Base-by-base conservation (phyloP, 2,113 vertebrate genomes). In the Copsychus sechellarum region DNA sequence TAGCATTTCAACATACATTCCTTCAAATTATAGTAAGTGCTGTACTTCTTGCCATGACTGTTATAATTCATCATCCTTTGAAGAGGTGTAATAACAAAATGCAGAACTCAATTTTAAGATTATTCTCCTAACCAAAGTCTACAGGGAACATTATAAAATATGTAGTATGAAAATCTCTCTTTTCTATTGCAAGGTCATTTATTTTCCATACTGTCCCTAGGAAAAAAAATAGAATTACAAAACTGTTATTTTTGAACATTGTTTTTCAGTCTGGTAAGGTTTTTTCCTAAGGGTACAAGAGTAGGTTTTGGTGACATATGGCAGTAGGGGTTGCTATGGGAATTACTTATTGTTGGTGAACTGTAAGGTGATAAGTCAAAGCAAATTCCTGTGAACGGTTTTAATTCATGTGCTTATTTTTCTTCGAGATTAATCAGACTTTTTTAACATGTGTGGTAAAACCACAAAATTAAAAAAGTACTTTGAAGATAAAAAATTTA, bases 301-400 rank as follows among this genome's bases (percentile, higher is more conserved):
- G 34, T 90, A 83, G 47, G 47, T 78, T 95, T 89, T 86, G n/a
- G 64, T 88, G 88, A 84, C 93, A 96, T 95, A 93, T 96, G 93
- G 92, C 81, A 95, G 65, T 72, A 85, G 38, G 15, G 66, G 54
- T 90, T 97, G 71, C 84, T 90, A 16, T 81, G 92, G 89, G 94
- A 97, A 94, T 95, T 90, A 54, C 36, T 86, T 67, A 81, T 92
- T 92, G 42, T 92, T 92, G 72, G 42, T 92, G 76, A 96, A 79
- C 67, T 90, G 67, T 73, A 81, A 81, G 64, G 65, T 93, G 67
- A 96, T 94, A 90, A 84, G 22, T 86, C 74, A 95, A 85, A 97
- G 28, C 18, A 93, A 91, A 89, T 85, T 92, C 28, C 51, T 78
- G 43, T 73, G 47, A 96, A 79, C 54, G 82, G 54, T 36, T 86